These are phyloP conservation scores for Noctua janthe DNA, from an alignment of 2,888 invertebrate species.

Conservation along the genomic window DNA sequence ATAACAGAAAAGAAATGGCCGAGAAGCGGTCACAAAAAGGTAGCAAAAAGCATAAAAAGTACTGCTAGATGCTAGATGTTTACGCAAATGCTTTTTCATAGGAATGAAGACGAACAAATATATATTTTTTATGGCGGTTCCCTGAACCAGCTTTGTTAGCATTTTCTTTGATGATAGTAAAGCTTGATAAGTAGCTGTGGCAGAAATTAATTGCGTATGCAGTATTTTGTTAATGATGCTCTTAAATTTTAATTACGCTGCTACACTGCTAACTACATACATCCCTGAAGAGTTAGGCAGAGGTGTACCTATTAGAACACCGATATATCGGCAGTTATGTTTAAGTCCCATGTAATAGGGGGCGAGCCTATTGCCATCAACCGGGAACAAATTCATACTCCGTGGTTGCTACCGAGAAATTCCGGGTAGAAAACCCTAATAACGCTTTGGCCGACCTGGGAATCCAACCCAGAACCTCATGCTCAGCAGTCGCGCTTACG, in stretches of 20 bases:
- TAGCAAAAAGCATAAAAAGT: conserved; percentile 34
- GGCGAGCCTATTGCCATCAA: too few species aligned
- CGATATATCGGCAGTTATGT: neutral
- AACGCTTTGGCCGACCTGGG: too few species aligned
- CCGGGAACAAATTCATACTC: too few species aligned
- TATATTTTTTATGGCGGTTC: conserved; percentile 15
- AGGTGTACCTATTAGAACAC: too few species aligned
- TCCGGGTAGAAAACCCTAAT: too few species aligned
- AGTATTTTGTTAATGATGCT: neutral
- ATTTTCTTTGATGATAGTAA: conserved; percentile 7
- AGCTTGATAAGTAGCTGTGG: neutral
- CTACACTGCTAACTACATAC: neutral
- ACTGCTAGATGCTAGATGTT: conserved; percentile 20
- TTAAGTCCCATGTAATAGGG: too few species aligned
- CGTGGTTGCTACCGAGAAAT: too few species aligned
- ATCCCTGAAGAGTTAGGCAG: too few species aligned
- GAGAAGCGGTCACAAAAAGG: conserved; percentile 39
- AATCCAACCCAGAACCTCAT: too few species aligned
- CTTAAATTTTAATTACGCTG: neutral
- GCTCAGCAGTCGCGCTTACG: too few species aligned
- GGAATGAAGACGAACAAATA: conserved; percentile 30
- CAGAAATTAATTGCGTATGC: neutral
- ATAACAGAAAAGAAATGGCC: conserved; percentile 45
- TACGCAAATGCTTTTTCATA: conserved; percentile 46
- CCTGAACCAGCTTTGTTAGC: neutral